Conservation (phyloP, 1,140 invertebrate species). For the Pantala flavescens region DNA sequence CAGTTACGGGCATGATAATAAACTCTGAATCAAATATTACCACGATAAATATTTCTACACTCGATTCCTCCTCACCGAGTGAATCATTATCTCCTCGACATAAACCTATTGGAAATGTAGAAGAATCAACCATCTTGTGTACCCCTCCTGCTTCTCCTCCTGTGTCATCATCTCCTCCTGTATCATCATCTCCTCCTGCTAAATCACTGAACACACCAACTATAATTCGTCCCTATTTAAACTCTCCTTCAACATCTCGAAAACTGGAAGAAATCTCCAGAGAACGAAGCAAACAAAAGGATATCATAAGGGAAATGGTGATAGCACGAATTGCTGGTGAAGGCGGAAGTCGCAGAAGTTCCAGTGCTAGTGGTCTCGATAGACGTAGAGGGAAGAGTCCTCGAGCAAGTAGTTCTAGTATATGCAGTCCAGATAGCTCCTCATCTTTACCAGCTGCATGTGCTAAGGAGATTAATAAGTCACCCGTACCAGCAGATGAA, state of each 20-base stretch:
- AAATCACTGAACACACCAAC: neutral
- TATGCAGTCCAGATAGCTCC: neutral
- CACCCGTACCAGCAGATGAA: no score
- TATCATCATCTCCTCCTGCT: neutral
- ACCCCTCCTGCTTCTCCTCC: conserved; percentile 11
- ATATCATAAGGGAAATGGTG: conserved; percentile 61
- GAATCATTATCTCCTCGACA: no score
- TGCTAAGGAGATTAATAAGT: neutral
- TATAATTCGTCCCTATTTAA: neutral
- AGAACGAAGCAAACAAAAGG: conserved; percentile 56
- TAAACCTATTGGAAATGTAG: neutral
- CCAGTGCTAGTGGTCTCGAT: conserved; percentile 33
- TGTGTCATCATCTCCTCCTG: neutral
- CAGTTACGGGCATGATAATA: neutral
- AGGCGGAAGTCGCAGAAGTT: conserved; percentile 47
- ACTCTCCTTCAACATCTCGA: conserved; percentile 38
- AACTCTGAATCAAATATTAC: neutral
- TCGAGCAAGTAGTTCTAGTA: neutral
- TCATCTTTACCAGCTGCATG: neutral
- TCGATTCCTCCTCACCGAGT: neutral
- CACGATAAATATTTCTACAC: neutral
- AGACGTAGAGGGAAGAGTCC: conserved; percentile 23
- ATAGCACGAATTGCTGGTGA: conserved; percentile 61
- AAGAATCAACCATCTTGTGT: neutral
- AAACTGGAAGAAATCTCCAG: conserved; percentile 54